phyloP scores from a whole-genome alignment of 2,113 vertebrate species.

The Crotalus tigris region DNA sequence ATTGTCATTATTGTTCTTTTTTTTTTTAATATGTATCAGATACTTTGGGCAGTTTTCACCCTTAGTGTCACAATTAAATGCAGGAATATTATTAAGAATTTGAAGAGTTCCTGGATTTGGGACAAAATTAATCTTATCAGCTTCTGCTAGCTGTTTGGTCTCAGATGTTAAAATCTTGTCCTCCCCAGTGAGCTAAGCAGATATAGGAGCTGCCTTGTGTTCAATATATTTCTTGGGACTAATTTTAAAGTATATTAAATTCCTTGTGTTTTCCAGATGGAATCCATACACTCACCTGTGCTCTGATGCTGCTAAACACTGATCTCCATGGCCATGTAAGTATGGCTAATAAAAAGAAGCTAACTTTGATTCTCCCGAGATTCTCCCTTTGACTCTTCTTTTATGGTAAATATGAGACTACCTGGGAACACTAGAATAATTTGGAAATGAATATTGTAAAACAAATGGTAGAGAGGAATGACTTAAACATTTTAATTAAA shows the following conservation, averaged over 20 bases:
- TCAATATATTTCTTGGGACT: rapidly evolving
- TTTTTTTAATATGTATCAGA: not conserved
- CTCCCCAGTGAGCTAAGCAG: not conserved
- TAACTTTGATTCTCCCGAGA: not conserved
- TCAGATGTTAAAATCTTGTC: not conserved
- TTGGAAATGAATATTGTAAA: not conserved
- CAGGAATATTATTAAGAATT: not conserved
- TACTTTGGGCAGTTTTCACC: not conserved
- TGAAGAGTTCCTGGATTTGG: not conserved
- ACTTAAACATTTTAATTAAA: not conserved
- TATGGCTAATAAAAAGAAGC: conserved; percentile 2
- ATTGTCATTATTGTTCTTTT: not conserved
- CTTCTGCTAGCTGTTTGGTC: not conserved
- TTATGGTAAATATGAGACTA: not conserved
- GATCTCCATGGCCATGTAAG: conserved; percentile 79
- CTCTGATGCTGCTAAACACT: conserved; percentile 80
- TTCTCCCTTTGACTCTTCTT: not conserved
- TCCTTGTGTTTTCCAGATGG: conserved; percentile 70
- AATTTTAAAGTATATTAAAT: not conserved
- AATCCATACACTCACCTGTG: conserved; percentile 78
- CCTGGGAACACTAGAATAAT: not conserved
- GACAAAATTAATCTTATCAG: not conserved
- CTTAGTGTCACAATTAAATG: not conserved
- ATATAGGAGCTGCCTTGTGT: not conserved
- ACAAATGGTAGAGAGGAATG: not conserved